These are phyloP conservation scores for Drosophila repletoides DNA, from an alignment of 1,140 invertebrate genomes.

Conservation along the genomic window DNA sequence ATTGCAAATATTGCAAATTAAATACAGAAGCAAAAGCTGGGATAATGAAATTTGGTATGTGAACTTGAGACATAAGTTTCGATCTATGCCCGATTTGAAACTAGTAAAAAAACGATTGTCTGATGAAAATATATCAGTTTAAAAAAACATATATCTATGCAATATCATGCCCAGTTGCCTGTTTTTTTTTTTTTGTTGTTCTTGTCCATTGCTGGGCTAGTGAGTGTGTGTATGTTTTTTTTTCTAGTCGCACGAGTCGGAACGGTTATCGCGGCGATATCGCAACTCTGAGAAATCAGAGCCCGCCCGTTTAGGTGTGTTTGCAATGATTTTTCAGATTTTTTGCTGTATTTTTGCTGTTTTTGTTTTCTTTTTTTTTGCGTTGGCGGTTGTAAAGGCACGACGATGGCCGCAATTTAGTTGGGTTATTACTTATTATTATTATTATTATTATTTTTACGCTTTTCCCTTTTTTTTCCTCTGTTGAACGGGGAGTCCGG, in stretches of 20 bases:
- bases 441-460: slow-evolving; percentile 17
- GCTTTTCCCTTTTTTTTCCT: background rate
- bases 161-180: no score
- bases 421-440: slow-evolving; percentile 26
- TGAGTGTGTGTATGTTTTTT: slow-evolving; percentile 24
- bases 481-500: slow-evolving; percentile 2
- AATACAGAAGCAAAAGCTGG: no score
- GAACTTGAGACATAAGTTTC: no score
- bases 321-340: slow-evolving; percentile 67
- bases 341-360: slow-evolving; percentile 6
- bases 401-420: slow-evolving; percentile 31
- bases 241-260: slow-evolving; percentile 34
- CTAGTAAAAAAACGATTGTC: no score
- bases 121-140: no score
- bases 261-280: slow-evolving; percentile 67
- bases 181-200: background rate
- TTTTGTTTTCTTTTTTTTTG: slow-evolving; percentile 5
- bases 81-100: no score
- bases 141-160: no score
- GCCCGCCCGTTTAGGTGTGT: slow-evolving; percentile 57
- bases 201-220: no score
- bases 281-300: slow-evolving; percentile 65
- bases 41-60: no score
- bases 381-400: slow-evolving; percentile 28
- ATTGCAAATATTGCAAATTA: no score